phyloP scores from a whole-genome alignment of 2,113 vertebrate species.

The Vidua chalybeata region DNA sequence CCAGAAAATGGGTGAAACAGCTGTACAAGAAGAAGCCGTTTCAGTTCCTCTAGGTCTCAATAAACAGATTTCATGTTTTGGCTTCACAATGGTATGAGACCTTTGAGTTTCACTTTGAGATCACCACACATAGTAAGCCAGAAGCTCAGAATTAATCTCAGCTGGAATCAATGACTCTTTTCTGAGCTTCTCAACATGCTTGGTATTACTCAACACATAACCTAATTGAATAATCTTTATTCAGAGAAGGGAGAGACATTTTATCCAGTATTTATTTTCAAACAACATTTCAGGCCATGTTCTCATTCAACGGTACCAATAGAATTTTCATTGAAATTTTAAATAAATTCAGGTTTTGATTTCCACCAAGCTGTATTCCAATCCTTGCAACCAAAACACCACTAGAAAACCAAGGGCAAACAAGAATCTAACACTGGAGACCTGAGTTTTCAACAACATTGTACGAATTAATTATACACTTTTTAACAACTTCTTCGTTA shows the following conservation, averaged over 20 bases:
- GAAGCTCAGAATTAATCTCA: neutral
- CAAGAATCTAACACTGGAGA: neutral
- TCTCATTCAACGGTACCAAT: neutral
- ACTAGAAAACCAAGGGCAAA: neutral
- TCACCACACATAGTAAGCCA: neutral
- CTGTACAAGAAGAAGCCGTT: neutral
- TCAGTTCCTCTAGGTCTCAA: neutral
- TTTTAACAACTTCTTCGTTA: neutral
- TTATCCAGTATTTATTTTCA: neutral
- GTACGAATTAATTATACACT: neutral
- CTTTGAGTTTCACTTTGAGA: slow-evolving; percentile 16
- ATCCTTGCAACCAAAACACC: neutral
- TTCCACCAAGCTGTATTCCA: neutral
- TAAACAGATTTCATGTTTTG: neutral
- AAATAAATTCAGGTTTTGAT: neutral
- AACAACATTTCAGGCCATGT: neutral
- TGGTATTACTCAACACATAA: neutral
- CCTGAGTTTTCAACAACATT: neutral
- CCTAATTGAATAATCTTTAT: neutral
- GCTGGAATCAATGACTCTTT: neutral
- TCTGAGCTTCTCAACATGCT: neutral
- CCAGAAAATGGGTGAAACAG: neutral
- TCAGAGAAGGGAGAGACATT: neutral
- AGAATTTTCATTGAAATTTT: neutral
- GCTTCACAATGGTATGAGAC: neutral